phyloP scores from a whole-genome alignment of 2,888 invertebrate genomes.

The Orthosia incerta region DNA sequence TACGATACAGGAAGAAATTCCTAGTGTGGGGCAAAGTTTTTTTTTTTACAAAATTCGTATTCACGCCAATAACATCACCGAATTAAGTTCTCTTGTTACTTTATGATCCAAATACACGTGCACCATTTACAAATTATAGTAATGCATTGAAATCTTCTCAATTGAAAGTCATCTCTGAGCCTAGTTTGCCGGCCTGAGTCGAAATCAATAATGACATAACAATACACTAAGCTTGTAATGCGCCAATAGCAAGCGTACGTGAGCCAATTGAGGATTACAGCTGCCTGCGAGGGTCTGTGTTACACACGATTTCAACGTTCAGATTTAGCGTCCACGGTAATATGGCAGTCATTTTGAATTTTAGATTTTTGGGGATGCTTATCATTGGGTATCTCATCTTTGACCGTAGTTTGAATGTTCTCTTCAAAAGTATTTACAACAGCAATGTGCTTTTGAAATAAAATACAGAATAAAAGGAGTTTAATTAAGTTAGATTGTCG shows the following conservation, averaged over 20 bases:
- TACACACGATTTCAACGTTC: slow-evolving; percentile 49
- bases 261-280: slow-evolving; percentile 63
- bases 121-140: slow-evolving; percentile 13
- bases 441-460: too few relatives aligned
- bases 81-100: slow-evolving; percentile 14
- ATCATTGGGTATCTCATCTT: not conserved
- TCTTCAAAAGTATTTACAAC: too few relatives aligned
- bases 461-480: too few relatives aligned
- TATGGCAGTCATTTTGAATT: slow-evolving; percentile 1
- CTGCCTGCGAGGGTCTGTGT: slow-evolving; percentile 24
- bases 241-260: slow-evolving; percentile 63
- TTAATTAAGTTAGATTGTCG: too few relatives aligned
- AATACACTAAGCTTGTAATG: slow-evolving; percentile 67
- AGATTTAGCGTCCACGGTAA: slow-evolving; percentile 24
- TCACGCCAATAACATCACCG: not conserved
- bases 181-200: slow-evolving; percentile 45
- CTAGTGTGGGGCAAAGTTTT: too few relatives aligned
- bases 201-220: slow-evolving; percentile 70
- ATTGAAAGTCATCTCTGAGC: slow-evolving; percentile 34
- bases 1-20: too few relatives aligned
- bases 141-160: slow-evolving; percentile 40
- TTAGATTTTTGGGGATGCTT: not conserved
- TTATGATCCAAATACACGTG: not conserved
- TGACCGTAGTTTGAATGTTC: not conserved
- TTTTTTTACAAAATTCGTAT: not conserved